Base-by-base conservation (phyloP, 2,113 vertebrate genomes). In the Parus major region DNA sequence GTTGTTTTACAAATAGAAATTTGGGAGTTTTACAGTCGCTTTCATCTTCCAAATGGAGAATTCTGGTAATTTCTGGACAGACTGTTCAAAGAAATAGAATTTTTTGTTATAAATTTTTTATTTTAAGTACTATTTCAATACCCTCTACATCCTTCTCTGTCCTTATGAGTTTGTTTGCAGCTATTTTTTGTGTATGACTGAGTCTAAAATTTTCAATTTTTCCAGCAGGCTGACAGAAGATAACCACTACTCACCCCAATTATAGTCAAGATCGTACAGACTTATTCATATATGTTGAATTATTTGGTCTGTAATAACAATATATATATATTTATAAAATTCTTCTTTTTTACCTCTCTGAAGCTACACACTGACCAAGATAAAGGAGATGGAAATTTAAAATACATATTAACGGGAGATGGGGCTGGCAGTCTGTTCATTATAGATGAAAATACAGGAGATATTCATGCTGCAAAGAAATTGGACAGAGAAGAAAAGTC, bases 341-440 rank as follows among this genome's bases (percentile, higher is more conserved):
- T 97, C 71, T 97, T 97, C 69, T 98, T 95, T 97, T 97, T 91
- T 97, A 76, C 94, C 78, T 96, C 73, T 97, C 87, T 97, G 77
- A 98, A 99, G 99, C 98, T 99, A 90, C 99, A 99, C 97, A 99
- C 99, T 94, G 99, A 99, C 95, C 99, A 99, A 98, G 99, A 99
- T 98, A 98, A 98, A 97, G 99, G 98, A 81, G 99, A 99, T 46
- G 99, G 99, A 86, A 99, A 97, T 61, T 98, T 99, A 97, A 99
- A 98, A 98, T 99, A 99, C 93, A 97, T 99, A 84, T 98, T 99
- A 95, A 98, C 98, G 8, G 99, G 99, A 96, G 99, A 99, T 56
- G 99, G 99, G 88, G 99, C 99, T 61, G 99, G 99, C 61, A 99
- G 96, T 93, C 89, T 99, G 57, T 99, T 99, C 85, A 90, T 99